Percentiles rank a stretch among this genome's conserved stretches.
Evolutionary conservation across 2,797 vertebrate species (phyloP).

Genomic region (Gymnoscopelus braueri): DNA sequence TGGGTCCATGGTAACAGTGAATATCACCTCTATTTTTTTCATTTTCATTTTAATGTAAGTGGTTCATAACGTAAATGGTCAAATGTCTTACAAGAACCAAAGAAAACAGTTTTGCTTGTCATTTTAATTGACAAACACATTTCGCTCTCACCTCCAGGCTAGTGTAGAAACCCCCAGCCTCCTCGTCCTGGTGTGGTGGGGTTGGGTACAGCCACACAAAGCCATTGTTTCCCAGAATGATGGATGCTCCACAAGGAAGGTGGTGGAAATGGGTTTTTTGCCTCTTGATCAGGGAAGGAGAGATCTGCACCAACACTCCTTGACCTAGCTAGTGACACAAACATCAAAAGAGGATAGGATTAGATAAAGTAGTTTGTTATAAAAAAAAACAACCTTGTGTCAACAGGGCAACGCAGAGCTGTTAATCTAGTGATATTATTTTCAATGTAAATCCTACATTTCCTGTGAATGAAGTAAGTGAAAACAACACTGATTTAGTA

Average conservation of each 20-base stretch:
- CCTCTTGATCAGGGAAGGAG: slow-evolving; percentile 94
- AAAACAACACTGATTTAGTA: too few relatives aligned
- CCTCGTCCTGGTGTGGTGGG: slow-evolving; percentile 86
- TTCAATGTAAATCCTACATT: too few relatives aligned
- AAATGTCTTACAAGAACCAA: too few relatives aligned
- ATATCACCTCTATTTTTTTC: too few relatives aligned
- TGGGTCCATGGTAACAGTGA: too few relatives aligned
- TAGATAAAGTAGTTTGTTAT: neutral
- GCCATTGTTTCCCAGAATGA: slow-evolving; percentile 96
- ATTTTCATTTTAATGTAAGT: too few relatives aligned
- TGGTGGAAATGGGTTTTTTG: slow-evolving; percentile 99
- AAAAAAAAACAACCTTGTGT: too few relatives aligned
- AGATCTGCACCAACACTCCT: slow-evolving; percentile 93
- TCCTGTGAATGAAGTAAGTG: too few relatives aligned
- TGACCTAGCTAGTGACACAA: slow-evolving; percentile 86
- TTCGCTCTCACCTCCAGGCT: slow-evolving; percentile 85
- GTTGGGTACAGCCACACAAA: slow-evolving; percentile 97
- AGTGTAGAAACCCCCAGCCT: slow-evolving; percentile 90
- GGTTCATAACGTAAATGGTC: too few relatives aligned
- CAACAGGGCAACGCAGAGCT: too few relatives aligned
- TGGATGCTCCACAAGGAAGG: slow-evolving; percentile 91
- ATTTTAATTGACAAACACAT: neutral
- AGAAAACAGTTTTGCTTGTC: too few relatives aligned
- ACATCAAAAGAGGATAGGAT: neutral
- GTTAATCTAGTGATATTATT: too few relatives aligned